Conservation (phyloP, 2,888 invertebrate species). For the Ochropacha duplaris region DNA sequence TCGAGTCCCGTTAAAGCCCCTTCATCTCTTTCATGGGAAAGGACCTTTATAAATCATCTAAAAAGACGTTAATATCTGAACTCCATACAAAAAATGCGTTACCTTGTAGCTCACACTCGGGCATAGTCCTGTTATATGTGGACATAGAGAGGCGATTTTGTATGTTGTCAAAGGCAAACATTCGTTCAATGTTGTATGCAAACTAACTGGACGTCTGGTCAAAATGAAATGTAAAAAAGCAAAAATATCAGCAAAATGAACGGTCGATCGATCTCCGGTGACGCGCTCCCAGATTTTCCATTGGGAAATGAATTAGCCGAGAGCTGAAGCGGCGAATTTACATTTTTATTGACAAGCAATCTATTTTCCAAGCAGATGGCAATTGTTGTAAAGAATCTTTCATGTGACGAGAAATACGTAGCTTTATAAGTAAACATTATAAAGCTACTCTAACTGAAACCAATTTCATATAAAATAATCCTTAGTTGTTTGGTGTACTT, state of each 20-base stretch:
- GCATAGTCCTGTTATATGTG: slow-evolving; percentile 29
- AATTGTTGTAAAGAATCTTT: slow-evolving; percentile 63
- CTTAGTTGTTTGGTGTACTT: neutral
- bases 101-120: slow-evolving; percentile 44
- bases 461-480: neutral
- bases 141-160: slow-evolving; percentile 29
- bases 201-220: slow-evolving; percentile 68
- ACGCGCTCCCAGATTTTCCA: slow-evolving; percentile 79
- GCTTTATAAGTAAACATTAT: slow-evolving; percentile 9
- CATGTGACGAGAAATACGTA: slow-evolving; percentile 47
- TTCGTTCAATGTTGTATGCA: slow-evolving; percentile 45
- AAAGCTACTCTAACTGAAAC: neutral
- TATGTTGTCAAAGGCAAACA: slow-evolving; percentile 48
- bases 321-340: slow-evolving; percentile 78
- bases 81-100: slow-evolving; percentile 57
- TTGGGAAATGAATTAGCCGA: slow-evolving; percentile 80
- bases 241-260: slow-evolving; percentile 68
- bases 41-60: slow-evolving; percentile 71
- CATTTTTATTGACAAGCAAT: slow-evolving; percentile 83
- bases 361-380: slow-evolving; percentile 76
- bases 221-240: slow-evolving; percentile 64
- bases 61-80: slow-evolving; percentile 67
- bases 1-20: slow-evolving; percentile 62
- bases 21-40: slow-evolving; percentile 67
- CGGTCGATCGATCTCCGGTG: slow-evolving; percentile 80